Percentiles rank a stretch among this genome's conserved stretches.
Conservation (phyloP, 1,140 invertebrate species). For the Latrodectus geometricus region DNA sequence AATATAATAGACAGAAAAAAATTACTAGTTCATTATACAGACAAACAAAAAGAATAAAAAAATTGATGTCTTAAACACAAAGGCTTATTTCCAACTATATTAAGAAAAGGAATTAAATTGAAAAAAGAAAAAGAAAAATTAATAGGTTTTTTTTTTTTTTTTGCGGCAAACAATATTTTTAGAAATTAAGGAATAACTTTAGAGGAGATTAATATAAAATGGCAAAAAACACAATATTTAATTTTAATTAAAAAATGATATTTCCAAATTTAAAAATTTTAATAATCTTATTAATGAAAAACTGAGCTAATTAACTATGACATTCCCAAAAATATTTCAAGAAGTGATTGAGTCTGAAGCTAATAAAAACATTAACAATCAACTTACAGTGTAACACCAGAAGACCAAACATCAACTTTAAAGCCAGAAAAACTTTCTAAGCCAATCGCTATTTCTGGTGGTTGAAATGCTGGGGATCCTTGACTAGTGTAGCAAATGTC, state of each 20-base stretch:
- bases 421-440: constrained; percentile 90
- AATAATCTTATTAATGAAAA: neutral
- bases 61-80: too few species aligned
- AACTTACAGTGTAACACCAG: constrained; percentile 92
- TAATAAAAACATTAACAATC: neutral
- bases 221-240: too few species aligned
- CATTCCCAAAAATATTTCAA: neutral
- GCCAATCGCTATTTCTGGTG: constrained; percentile 98
- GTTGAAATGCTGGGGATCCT: constrained; percentile 97
- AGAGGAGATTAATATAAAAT: too few species aligned
- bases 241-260: neutral
- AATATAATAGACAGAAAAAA: too few species aligned
- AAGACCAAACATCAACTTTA: constrained; percentile 98
- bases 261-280: neutral
- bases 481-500: constrained; percentile 83
- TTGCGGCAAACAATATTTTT: too few species aligned
- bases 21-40: too few species aligned
- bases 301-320: neutral
- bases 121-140: too few species aligned
- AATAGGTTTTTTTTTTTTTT: too few species aligned
- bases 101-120: too few species aligned
- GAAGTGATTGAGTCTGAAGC: neutral
- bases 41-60: too few species aligned
- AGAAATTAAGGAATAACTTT: too few species aligned
- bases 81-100: too few species aligned